Evolutionary conservation across 1,140 invertebrate species (phyloP).

Genomic region (Drosophila suzukii): DNA sequence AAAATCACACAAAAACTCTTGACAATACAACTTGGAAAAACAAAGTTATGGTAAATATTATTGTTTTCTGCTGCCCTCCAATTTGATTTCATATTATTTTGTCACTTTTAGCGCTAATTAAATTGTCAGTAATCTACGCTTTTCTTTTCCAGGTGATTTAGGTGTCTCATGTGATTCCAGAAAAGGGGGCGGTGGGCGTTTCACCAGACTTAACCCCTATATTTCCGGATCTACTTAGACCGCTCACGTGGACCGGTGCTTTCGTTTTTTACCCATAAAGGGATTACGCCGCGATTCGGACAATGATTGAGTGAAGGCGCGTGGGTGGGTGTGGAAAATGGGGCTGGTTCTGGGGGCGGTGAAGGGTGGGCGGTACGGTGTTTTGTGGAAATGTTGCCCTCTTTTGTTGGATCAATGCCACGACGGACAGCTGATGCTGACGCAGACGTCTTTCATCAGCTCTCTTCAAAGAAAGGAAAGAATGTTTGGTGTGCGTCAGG

Average conservation of each 20-base stretch:
- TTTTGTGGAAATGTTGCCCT: neutral
- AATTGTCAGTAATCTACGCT: constrained; percentile 5
- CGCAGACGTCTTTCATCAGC: constrained; percentile 37
- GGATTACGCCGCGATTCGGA: constrained; percentile 16
- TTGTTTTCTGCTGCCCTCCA: neutral
- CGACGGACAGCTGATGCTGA: constrained; percentile 31
- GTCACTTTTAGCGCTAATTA: constrained; percentile 3
- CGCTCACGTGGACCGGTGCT: constrained; percentile 40
- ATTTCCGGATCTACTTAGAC: constrained; percentile 6
- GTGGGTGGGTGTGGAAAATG: constrained; percentile 19
- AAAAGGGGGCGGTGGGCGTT: constrained; percentile 3
- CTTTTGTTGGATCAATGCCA: constrained; percentile 43
- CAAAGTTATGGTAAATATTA: neutral
- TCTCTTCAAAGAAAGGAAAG: neutral
- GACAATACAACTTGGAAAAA: too few species aligned
- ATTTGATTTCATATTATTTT: neutral
- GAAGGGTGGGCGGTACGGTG: neutral
- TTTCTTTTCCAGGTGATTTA: neutral
- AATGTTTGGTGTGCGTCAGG: constrained; percentile 27
- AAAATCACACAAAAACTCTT: too few species aligned
- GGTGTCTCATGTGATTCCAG: constrained; percentile 25
- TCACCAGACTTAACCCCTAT: neutral
- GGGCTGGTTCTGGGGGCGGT: neutral
- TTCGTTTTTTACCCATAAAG: neutral
- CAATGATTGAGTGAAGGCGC: constrained; percentile 49